Percentiles rank a stretch among this genome's conserved stretches.
phyloP scores from a whole-genome alignment of 2,797 vertebrate genomes.

The Acridotheres tristis region DNA sequence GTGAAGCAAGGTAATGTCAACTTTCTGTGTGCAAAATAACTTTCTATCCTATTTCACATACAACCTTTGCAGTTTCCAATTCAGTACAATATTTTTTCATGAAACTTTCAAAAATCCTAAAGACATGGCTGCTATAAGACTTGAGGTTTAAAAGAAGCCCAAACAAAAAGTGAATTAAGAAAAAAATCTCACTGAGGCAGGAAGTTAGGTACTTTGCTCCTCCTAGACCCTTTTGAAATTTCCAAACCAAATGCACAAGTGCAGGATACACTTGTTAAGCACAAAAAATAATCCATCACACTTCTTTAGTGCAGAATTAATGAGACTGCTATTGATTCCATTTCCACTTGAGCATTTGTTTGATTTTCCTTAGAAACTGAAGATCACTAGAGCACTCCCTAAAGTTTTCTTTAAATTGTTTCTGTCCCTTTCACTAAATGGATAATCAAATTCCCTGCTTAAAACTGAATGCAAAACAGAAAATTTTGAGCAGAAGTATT shows the following conservation, averaged over 20 bases:
- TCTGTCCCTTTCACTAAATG: neutral
- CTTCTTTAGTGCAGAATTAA: neutral
- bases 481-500: neutral
- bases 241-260: neutral
- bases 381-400: neutral
- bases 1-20: neutral
- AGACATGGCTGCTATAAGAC: neutral
- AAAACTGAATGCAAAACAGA: neutral
- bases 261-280: neutral
- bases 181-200: neutral
- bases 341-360: neutral
- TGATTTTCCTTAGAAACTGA: neutral
- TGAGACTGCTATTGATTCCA: neutral
- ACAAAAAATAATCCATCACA: neutral
- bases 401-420: neutral
- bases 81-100: neutral
- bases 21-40: neutral
- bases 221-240: neutral
- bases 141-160: neutral
- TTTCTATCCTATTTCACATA: neutral
- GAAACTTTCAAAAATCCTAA: neutral
- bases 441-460: neutral
- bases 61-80: neutral
- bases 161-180: neutral
- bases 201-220: neutral